Evolutionary conservation across 1,140 invertebrate species (phyloP).

Genomic region (Cyclargus thomasi): DNA sequence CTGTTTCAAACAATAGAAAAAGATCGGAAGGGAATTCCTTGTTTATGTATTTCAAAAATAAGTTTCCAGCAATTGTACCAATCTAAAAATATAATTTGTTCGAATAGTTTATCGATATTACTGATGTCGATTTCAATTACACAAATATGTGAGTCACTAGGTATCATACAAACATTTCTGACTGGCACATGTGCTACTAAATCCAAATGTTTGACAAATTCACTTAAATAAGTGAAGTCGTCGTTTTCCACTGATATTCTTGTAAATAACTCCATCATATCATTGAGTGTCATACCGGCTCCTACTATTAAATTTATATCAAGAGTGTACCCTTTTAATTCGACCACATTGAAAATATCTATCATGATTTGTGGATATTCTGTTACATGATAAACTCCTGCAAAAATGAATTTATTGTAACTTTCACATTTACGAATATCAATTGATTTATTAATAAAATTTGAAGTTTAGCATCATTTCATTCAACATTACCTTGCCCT

Average conservation of each 20-base stretch:
- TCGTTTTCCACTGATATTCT: conserved; percentile 69
- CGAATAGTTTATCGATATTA: background rate
- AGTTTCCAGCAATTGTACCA: conserved; percentile 86
- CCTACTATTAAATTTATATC: conserved; percentile 77
- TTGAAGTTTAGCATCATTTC: too few relatives aligned
- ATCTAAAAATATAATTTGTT: conserved; percentile 71
- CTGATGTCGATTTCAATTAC: too few relatives aligned
- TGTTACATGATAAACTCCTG: conserved; percentile 61
- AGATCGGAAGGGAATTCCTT: conserved; percentile 88
- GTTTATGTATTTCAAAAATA: conserved; percentile 85
- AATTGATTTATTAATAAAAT: too few relatives aligned
- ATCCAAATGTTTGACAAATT: conserved; percentile 77
- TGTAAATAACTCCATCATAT: conserved; percentile 79
- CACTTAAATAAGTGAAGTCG: conserved; percentile 64
- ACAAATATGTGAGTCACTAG: too few relatives aligned
- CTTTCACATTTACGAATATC: too few relatives aligned
- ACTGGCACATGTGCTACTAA: conserved; percentile 84
- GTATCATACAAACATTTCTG: conserved; percentile 73
- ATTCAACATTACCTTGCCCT: conserved; percentile 45
- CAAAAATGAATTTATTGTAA: conserved; percentile 24
- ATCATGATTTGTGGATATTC: conserved; percentile 76
- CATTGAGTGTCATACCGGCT: conserved; percentile 79
- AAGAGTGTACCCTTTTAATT: conserved; percentile 77
- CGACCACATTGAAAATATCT: conserved; percentile 81
- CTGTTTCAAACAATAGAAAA: conserved; percentile 84